These are phyloP conservation scores for Atta colombica DNA, from an alignment of 1,140 invertebrate species.

Conservation along the genomic window DNA sequence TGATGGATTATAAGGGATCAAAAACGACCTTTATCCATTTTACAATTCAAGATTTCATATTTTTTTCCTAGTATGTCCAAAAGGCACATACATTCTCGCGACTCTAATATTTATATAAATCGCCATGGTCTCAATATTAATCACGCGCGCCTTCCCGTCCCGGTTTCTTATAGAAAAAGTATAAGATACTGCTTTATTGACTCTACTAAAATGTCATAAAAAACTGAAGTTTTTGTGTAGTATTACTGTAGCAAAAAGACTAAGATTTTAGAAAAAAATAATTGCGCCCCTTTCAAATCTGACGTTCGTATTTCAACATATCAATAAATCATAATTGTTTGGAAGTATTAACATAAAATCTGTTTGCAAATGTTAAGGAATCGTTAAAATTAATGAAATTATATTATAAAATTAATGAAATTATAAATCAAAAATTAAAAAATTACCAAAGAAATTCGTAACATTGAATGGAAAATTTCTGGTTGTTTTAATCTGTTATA, in stretches of 20 bases:
- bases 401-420: neutral
- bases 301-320: neutral
- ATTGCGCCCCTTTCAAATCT: neutral
- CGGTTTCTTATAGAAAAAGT: neutral
- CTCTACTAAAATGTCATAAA: neutral
- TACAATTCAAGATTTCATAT: neutral
- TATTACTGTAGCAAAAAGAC: neutral
- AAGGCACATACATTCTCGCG: conserved; percentile 1
- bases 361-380: neutral
- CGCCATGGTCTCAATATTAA: neutral
- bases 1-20: conserved; percentile 31
- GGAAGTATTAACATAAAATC: neutral
- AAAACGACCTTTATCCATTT: conserved; percentile 3
- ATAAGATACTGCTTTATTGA: neutral
- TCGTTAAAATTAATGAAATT: neutral
- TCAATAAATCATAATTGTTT: neutral
- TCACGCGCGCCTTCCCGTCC: neutral
- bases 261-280: neutral
- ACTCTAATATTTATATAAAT: conserved; percentile 19
- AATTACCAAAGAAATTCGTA: neutral
- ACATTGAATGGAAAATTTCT: neutral
- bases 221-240: neutral
- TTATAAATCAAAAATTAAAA: neutral
- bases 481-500: neutral
- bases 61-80: neutral